Conservation (phyloP, 2,113 vertebrate species). For the Callionymus lyra region DNA sequence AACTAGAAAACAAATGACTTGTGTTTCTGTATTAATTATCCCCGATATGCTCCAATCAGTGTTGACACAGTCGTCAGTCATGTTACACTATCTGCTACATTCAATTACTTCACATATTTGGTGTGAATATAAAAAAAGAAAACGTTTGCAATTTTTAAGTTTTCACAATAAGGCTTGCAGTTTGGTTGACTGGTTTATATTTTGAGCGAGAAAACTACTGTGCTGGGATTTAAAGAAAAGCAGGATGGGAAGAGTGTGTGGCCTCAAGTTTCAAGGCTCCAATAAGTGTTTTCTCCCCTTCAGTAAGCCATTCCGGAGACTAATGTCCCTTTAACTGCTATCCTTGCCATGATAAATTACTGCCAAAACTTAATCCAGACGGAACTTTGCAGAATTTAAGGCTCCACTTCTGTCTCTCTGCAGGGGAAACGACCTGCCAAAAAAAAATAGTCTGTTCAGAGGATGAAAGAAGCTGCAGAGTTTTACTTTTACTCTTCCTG, state of each 20-base stretch:
- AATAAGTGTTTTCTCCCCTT: conserved; percentile 23
- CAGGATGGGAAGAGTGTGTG: conserved; percentile 8
- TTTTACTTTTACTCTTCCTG: too few species aligned
- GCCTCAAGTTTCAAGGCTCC: conserved; percentile 11
- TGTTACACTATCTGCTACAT: background rate
- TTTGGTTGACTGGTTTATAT: too few species aligned
- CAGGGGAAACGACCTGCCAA: conserved; percentile 2
- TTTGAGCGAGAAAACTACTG: too few species aligned
- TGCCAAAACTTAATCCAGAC: conserved; percentile 4
- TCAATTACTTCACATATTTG: background rate
- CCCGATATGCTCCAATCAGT: conserved; percentile 1
- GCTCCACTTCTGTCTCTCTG: conserved; percentile 8
- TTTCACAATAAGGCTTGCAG: too few species aligned
- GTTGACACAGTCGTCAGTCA: conserved; percentile 2
- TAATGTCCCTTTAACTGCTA: conserved; percentile 18
- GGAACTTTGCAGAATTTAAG: conserved; percentile 15
- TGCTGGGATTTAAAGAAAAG: too few species aligned
- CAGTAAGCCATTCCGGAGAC: conserved; percentile 18
- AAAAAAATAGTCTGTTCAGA: background rate
- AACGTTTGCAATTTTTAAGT: too few species aligned
- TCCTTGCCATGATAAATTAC: conserved; percentile 14
- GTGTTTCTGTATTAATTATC: background rate
- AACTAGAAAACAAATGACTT: conserved; percentile 11
- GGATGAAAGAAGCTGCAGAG: too few species aligned
- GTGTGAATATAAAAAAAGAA: background rate